Conservation (phyloP, 2,113 vertebrate species). For the Henicopernis longicauda region DNA sequence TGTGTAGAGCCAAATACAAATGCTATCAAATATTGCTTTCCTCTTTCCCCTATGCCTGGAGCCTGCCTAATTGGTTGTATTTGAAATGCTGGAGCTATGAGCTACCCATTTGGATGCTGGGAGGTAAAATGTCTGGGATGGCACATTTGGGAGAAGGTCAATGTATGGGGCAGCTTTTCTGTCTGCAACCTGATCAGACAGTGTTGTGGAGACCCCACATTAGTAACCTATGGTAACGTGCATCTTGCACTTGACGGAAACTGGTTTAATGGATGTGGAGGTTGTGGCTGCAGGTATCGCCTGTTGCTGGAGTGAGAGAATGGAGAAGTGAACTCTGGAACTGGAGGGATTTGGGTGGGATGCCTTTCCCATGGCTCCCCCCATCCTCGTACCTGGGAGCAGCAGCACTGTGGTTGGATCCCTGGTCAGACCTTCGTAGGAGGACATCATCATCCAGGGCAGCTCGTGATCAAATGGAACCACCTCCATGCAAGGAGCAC, state of each 20-base stretch:
- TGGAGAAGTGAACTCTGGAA: background rate
- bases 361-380: background rate
- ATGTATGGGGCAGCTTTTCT: background rate
- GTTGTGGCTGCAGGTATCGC: background rate
- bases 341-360: background rate
- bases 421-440: background rate
- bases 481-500: background rate
- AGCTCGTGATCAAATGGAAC: background rate
- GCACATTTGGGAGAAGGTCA: background rate
- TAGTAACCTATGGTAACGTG: background rate
- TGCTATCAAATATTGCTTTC: background rate
- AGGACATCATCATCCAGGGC: background rate
- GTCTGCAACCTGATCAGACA: background rate
- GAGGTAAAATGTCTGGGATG: background rate
- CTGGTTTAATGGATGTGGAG: no score
- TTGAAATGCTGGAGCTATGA: background rate
- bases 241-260: background rate
- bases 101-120: background rate
- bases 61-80: background rate
- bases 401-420: background rate
- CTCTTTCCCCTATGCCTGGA: background rate
- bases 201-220: background rate
- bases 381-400: background rate
- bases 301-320: background rate
- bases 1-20: background rate